phyloP scores from a whole-genome alignment of 2,113 vertebrate genomes.

The Nibea albiflora region DNA sequence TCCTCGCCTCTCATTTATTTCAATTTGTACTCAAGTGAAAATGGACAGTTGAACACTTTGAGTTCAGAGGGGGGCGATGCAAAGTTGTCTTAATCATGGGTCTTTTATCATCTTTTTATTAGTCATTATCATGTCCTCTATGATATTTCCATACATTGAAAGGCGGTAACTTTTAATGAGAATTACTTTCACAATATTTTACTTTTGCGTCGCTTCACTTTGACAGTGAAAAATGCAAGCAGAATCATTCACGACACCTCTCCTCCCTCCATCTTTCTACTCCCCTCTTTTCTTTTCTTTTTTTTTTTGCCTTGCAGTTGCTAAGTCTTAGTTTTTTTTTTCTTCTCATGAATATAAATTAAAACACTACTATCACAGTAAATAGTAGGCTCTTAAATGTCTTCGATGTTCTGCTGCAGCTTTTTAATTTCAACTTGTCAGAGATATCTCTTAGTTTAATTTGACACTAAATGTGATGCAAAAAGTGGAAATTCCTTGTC shows the following conservation, averaged over 20 bases:
- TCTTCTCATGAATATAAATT: conserved; percentile 61
- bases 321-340: conserved; percentile 57
- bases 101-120: conserved; percentile 21
- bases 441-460: conserved; percentile 83
- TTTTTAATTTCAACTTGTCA: conserved; percentile 74
- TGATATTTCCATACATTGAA: conserved; percentile 47
- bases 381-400: conserved; percentile 78
- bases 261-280: conserved; percentile 15
- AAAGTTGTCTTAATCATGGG: conserved; percentile 63
- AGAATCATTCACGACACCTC: conserved; percentile 43
- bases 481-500: conserved; percentile 88
- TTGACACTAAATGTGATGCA: conserved; percentile 87
- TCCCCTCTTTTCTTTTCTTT: not conserved
- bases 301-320: conserved; percentile 65
- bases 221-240: conserved; percentile 52
- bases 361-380: conserved; percentile 73
- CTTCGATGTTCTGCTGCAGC: conserved; percentile 78
- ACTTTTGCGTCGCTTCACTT: conserved; percentile 35
- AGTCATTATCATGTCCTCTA: conserved; percentile 23
- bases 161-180: conserved; percentile 10
- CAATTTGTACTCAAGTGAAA: conserved; percentile 75
- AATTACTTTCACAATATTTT: conserved; percentile 13
- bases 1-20: conserved; percentile 60
- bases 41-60: conserved; percentile 38
- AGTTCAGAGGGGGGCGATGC: conserved; percentile 15